phyloP scores from a whole-genome alignment of 2,888 invertebrate genomes.

The Hyles lineata region DNA sequence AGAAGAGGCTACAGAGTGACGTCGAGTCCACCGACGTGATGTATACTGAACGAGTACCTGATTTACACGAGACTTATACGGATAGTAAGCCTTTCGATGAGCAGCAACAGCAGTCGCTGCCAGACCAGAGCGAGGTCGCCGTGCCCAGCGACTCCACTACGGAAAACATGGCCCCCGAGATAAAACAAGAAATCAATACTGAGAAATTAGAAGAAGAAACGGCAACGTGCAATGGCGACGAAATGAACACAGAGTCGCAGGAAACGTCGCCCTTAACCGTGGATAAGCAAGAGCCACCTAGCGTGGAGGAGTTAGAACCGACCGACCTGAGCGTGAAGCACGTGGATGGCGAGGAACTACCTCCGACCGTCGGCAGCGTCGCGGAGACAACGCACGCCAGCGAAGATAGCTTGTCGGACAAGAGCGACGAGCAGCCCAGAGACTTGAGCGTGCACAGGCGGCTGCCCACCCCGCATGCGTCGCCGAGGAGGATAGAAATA shows the following conservation, averaged over 20 bases:
- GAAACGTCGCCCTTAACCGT: constrained; percentile 41
- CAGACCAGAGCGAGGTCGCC: constrained; percentile 60
- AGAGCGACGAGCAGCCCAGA: constrained; percentile 84
- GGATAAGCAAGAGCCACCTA: constrained; percentile 41
- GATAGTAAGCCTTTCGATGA: constrained; percentile 56
- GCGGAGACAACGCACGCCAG: constrained; percentile 58
- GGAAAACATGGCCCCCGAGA: constrained; percentile 34
- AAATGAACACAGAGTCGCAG: neutral
- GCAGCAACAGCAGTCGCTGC: constrained; percentile 51
- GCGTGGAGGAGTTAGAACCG: constrained; percentile 76
- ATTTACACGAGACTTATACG: constrained; percentile 57
- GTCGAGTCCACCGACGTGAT: constrained; percentile 53
- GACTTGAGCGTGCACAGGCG: constrained; percentile 86
- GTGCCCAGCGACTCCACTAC: constrained; percentile 47
- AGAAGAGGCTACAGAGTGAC: constrained; percentile 65
- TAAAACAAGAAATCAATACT: constrained; percentile 26
- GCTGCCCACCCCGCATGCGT: constrained; percentile 73
- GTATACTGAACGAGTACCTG: constrained; percentile 70
- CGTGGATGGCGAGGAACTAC: constrained; percentile 56
- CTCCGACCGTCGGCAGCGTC: constrained; percentile 48
- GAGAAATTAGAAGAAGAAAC: neutral
- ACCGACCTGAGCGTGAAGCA: constrained; percentile 84
- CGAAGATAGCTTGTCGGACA: constrained; percentile 71
- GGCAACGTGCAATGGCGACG: neutral
- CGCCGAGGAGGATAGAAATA: constrained; percentile 76